Base-by-base conservation (phyloP, 2,797 vertebrate genomes). In the Hylomyscus alleni region DNA sequence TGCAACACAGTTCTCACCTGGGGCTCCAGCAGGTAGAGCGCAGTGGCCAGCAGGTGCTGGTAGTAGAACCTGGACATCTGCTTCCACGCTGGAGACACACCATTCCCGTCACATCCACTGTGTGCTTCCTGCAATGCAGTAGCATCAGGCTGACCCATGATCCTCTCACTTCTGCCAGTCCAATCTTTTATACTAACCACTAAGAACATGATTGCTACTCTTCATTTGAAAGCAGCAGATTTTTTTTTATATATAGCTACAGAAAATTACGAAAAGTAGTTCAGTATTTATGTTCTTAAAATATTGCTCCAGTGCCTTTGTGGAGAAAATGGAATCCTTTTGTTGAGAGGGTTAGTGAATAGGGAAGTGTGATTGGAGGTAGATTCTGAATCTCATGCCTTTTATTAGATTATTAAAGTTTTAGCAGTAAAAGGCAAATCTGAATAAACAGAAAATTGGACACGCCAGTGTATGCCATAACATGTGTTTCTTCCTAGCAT, bases 1-100 rank as follows among this genome's bases (percentile, higher is more conserved):
- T 99, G 99, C 98, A 99, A 99, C 95, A 99, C 98, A 0, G 99
- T 99, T 96, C 99, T 97, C 98, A 99, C 99, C 99, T 99, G 99
- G 3, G 99, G 99, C 98, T 99, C 99, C 98, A 99, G 97, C 99
- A 99, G 99, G 98, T 99, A 99, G 12, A 99, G 98, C 31, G 99
- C 99, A 24, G 99, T 99, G 95, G 99, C 99, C 84, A 99, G 99
- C 15, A 99, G 98, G 80, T 99, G 99, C 95, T 99, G 99, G 98
- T 99, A 99, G 82, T 99, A 99, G 77, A 99, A 99, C 99, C 99
- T 99, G 44, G 99, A 99, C 96, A 99, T 96, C 58, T 99, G 99
- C 84, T 99, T 99, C 99, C 99, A 99, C 93, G 99, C 99, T 98
- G 99, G 99, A 10, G 98, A 98, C 94, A 99, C 44, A 44, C 44